Base-by-base conservation (phyloP, 2,797 vertebrate genomes). In the Tadarida brasiliensis region DNA sequence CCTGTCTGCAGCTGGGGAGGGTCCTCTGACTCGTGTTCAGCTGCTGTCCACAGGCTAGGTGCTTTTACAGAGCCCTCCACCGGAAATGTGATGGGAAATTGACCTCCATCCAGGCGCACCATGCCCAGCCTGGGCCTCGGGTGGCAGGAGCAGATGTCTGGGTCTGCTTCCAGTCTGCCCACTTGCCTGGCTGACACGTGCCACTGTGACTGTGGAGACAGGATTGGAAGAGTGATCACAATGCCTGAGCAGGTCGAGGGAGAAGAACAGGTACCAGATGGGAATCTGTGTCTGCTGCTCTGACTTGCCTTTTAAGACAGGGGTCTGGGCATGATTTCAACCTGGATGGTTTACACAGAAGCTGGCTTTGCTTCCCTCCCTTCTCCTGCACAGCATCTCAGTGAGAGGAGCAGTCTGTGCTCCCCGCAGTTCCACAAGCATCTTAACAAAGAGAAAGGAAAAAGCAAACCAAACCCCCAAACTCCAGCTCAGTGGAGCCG, bases 281-380 rank as follows among this genome's bases (percentile, higher is more conserved):
- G 16, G 56, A 87, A 24, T 33, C 49, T 16, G 39, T 17, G 7
- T 56, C 11, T 70, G 28, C 33, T 30, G 2, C 73, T 17, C 15
- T 44, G 67, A 94, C 35, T 61, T 7, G 11, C 28, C 35, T 59
- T 1, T 30, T 16, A 57, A 51, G 56, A 30, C 17, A 47, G 49
- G 26, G 2, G 1, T 91, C 47, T 17, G 67, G 28, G 11, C n/a
- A 44, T 28, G 26, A 10, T 5, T 19, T 14, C 35, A 80, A 3
- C 11, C 33, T 5, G 1, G 2, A 11, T 1, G 22, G 63, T 51
- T 70, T 59, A n/a, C 5, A 17, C 2, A 9, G 65, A 47, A 81
- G 59, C 4, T 0, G 0, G 63, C 2, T 1, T 3, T 14, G 30
- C 35, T 12, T n/a, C 17, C 44, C 11, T 82, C 17, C 6, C n/a